These are phyloP conservation scores for Polypedilum vanderplanki DNA, from an alignment of 1,140 invertebrate genomes.

Conservation along the genomic window DNA sequence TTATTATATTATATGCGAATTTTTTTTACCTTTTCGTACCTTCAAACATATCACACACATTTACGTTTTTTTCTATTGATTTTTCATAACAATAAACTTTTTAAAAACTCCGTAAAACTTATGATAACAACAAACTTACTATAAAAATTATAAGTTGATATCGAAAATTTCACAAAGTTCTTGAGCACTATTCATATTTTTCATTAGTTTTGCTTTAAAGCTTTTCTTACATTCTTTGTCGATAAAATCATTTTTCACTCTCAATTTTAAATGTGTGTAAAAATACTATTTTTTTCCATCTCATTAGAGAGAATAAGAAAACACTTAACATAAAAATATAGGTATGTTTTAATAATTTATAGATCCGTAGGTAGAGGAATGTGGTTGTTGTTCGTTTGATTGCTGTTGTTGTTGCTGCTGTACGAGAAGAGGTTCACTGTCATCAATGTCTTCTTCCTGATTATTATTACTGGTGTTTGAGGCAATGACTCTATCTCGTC, in stretches of 20 bases:
- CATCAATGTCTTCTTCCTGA: background rate
- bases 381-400: background rate
- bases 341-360: background rate
- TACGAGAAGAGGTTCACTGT: constrained; percentile 1
- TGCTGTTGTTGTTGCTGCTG: background rate
- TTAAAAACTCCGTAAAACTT: too few relatives aligned
- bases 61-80: too few relatives aligned
- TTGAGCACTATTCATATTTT: background rate
- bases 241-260: background rate
- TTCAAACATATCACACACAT: too few relatives aligned
- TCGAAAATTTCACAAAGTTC: too few relatives aligned
- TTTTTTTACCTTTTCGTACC: too few relatives aligned
- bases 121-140: too few relatives aligned
- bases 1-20: too few relatives aligned
- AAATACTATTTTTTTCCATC: background rate
- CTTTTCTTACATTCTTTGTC: background rate
- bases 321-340: background rate
- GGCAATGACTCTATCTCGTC: background rate
- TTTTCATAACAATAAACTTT: too few relatives aligned
- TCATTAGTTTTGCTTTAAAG: background rate
- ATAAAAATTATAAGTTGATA: too few relatives aligned
- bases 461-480: constrained; percentile 15
- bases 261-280: background rate
- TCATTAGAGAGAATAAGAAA: background rate
- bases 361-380: constrained; percentile 10